A percentile compares a stretch with the other conserved stretches of the same genome.
Evolutionary conservation across 2,888 invertebrate genomes (phyloP).

Genomic region (Toxonevra muliebris): DNA sequence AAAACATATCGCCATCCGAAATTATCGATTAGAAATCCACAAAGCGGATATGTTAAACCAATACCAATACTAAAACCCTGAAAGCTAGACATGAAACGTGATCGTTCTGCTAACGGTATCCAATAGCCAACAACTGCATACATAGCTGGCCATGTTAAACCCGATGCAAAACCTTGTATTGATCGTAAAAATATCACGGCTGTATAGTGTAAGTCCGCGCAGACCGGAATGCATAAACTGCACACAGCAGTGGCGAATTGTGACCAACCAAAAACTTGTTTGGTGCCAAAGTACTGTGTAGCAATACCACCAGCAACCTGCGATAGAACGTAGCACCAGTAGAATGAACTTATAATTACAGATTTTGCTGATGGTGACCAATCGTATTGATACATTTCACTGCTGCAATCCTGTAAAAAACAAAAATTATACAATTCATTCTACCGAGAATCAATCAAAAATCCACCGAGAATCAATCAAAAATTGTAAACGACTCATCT

Average conservation of each 20-base stretch:
- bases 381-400: conserved; percentile 61
- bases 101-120: conserved; percentile 77
- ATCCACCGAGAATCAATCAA: too few species aligned
- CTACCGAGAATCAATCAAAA: too few species aligned
- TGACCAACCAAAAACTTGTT: conserved; percentile 75
- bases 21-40: conserved; percentile 75
- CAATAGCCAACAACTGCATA: conserved; percentile 77
- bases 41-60: conserved; percentile 75
- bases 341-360: conserved; percentile 74
- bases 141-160: conserved; percentile 80
- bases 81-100: conserved; percentile 79
- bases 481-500: too few species aligned
- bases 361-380: conserved; percentile 75
- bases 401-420: conserved; percentile 37
- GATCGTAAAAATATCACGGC: conserved; percentile 72
- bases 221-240: conserved; percentile 73
- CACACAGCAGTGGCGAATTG: conserved; percentile 75
- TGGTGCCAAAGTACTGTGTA: conserved; percentile 76
- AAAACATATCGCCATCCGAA: conserved; percentile 76
- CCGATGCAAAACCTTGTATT: conserved; percentile 76
- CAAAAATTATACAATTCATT: background rate
- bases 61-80: conserved; percentile 81
- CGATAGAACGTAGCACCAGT: conserved; percentile 78
- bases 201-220: conserved; percentile 71
- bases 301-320: conserved; percentile 76